A percentile compares a stretch with the other conserved stretches of the same genome.
Evolutionary conservation across 1,140 invertebrate species (phyloP).

Genomic region (Dendrolimus kikuchii): DNA sequence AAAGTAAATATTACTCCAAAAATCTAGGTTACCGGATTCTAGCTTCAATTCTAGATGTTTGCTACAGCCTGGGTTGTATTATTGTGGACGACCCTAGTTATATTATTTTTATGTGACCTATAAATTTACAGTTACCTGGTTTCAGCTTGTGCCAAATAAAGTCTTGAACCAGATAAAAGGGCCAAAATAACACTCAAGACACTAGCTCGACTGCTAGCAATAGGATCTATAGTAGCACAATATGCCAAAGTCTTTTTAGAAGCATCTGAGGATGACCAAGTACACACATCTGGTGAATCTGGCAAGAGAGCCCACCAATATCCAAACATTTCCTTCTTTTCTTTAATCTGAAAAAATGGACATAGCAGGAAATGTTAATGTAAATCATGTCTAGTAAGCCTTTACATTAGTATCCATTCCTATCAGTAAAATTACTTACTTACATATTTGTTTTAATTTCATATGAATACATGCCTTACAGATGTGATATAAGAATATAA

Average conservation of each 20-base stretch:
- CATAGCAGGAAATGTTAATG: background rate
- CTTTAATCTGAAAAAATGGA: constrained; percentile 42
- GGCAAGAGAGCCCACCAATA: constrained; percentile 68
- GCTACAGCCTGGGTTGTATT: no score
- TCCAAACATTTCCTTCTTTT: constrained; percentile 63
- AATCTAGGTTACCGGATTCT: no score
- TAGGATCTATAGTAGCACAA: constrained; percentile 51
- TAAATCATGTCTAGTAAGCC: background rate
- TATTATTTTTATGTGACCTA: no score
- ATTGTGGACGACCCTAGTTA: no score
- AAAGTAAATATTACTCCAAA: no score
- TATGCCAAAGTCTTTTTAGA: constrained; percentile 53
- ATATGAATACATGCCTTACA: no score
- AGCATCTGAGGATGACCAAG: constrained; percentile 37
- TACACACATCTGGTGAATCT: constrained; percentile 38
- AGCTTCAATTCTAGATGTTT: no score
- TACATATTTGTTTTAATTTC: no score
- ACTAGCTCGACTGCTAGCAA: constrained; percentile 46
- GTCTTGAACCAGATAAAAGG: constrained; percentile 49
- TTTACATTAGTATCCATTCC: background rate
- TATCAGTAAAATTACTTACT: no score
- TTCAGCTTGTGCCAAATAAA: constrained; percentile 64
- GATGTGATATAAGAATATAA: constrained; percentile 3
- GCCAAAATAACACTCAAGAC: constrained; percentile 57
- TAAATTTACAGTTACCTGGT: constrained; percentile 34